Evolutionary conservation across 1,140 invertebrate species (phyloP), one percentile per base, ranked within the genome.

Genomic region (Tyrophagus putrescentiae): DNA sequence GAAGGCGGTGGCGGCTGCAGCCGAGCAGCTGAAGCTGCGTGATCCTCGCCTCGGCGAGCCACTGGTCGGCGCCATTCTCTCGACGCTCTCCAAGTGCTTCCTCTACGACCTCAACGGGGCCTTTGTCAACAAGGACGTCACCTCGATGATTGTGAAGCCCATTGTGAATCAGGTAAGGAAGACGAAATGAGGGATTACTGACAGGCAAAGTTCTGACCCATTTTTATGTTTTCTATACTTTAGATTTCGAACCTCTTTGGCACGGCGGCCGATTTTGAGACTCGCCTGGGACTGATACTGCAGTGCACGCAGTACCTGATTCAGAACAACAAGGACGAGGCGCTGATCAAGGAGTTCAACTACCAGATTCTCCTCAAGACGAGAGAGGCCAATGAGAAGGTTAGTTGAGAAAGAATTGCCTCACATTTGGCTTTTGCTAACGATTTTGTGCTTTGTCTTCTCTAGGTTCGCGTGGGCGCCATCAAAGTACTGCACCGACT

Each of bases 281-380:
- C 72, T 1, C 74, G 84, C 42, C 84, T 0, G 87, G 85, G 68
- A 77, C 93, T 52, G 80, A 82, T 11, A 80, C 87, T 62, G 83
- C 94, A 64, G 82, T 84, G 13, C 78, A 82, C n/a, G 83, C 84
- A 0, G 79, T 80, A 16, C 80, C 79, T 6, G 18, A 60, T 62
- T 18, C 29, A 54, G 23, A 21, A 41, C 18, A 44, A 61, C 27
- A 53, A 60, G 42, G 89, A 93, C 67, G 88, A 93, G 69, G 79
- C 82, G 0, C 68, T 88, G 3, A 92, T 89, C 81, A 91, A 91
- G 69, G 79, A 84, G 65, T 72, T 94, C 3, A 87, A 91, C 68
- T 87, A 90, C 71, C 85, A 92, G 72, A 80, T 91, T 54, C 72
- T 93, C 18, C 73, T 93, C 42, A 94, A 93, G 73, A 87, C 87